A percentile compares a stretch with the other conserved stretches of the same genome.
Evolutionary conservation across 2,113 vertebrate species (phyloP).

Genomic region (Camarhynchus parvulus): DNA sequence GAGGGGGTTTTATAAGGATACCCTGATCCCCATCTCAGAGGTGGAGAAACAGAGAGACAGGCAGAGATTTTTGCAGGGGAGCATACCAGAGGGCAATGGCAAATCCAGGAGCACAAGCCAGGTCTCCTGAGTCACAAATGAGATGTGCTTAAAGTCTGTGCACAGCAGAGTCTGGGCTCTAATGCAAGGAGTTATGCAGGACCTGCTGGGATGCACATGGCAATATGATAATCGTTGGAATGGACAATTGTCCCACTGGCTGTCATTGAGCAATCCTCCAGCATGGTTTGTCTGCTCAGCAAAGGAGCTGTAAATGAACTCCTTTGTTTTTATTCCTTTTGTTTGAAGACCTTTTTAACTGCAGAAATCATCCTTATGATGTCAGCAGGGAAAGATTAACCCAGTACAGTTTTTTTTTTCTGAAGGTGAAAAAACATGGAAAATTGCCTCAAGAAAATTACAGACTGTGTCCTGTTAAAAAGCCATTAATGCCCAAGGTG

Average conservation of each 20-base stretch:
- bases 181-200: neutral
- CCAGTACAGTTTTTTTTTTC: neutral
- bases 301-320: slow-evolving; percentile 8
- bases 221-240: neutral
- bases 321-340: neutral
- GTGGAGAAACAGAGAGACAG: neutral
- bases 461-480: slow-evolving; percentile 3
- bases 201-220: neutral
- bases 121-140: neutral
- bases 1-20: neutral
- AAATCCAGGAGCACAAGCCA: neutral
- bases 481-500: neutral
- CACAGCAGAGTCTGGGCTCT: neutral
- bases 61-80: neutral
- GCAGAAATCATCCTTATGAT: slow-evolving; percentile 18
- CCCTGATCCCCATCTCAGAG: neutral
- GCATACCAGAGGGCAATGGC: neutral
- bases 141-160: neutral
- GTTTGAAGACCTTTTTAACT: slow-evolving; percentile 8
- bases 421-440: slow-evolving; percentile 30
- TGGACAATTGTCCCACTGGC: slow-evolving; percentile 28
- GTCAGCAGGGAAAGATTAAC: slow-evolving; percentile 36
- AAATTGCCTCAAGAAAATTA: slow-evolving; percentile 53
- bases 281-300: neutral
- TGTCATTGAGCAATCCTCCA: neutral